Percentiles rank a stretch among this genome's conserved stretches.
Evolutionary conservation across 92 coral and sea anemone species (phyloP).

Genomic region (Anthopleura xanthogrammica): DNA sequence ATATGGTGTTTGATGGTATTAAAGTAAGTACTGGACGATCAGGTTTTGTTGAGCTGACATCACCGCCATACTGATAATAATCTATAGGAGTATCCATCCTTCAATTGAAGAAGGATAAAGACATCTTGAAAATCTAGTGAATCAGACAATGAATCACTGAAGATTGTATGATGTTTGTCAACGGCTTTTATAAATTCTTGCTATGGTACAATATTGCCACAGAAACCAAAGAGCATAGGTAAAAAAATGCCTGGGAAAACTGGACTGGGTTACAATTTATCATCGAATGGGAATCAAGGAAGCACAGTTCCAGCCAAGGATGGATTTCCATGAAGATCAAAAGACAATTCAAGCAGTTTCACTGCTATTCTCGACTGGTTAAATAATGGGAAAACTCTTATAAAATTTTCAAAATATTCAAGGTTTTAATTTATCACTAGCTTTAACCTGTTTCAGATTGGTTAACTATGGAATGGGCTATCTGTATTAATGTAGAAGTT

Average conservation of each 20-base stretch:
- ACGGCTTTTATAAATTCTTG: slow-evolving; percentile 9
- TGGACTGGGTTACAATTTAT: too few relatives aligned
- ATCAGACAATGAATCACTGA: background rate
- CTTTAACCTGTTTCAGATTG: background rate
- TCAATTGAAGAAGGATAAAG: slow-evolving; percentile 11
- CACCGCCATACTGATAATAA: slow-evolving; percentile 20
- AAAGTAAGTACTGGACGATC: background rate
- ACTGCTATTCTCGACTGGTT: background rate
- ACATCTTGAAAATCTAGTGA: background rate
- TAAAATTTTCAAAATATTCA: too few relatives aligned
- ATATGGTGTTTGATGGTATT: background rate
- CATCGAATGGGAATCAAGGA: too few relatives aligned
- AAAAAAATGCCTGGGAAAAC: background rate
- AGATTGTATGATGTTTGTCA: background rate
- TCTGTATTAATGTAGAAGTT: background rate
- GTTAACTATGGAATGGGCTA: background rate
- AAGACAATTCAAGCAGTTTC: background rate
- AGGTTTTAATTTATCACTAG: background rate
- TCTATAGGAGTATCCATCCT: slow-evolving; percentile 23
- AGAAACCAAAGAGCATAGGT: slow-evolving; percentile 36
- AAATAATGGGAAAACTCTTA: background rate
- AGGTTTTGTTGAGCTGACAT: background rate
- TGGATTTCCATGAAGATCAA: too few relatives aligned
- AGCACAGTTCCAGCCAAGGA: too few relatives aligned
- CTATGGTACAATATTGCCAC: slow-evolving; percentile 49